Conservation (phyloP, 2,797 vertebrate genomes). For the Garrulus glandarius region DNA sequence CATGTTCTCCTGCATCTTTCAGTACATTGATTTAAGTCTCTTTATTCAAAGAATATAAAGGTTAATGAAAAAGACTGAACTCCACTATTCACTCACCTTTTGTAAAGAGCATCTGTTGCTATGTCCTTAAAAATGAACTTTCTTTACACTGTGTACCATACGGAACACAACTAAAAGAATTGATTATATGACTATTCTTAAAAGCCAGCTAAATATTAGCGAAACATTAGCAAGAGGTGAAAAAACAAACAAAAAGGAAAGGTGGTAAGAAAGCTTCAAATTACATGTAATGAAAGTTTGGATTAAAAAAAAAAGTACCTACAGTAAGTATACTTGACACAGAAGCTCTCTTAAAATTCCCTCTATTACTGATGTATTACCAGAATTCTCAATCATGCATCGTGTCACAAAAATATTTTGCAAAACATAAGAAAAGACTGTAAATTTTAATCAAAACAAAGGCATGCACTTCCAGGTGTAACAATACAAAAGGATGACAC, state of each 20-base stretch:
- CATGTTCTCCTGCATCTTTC: neutral
- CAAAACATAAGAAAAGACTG: neutral
- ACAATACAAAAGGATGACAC: neutral
- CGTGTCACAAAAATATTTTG: neutral
- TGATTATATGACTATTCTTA: neutral
- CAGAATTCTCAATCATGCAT: neutral
- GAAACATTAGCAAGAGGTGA: neutral
- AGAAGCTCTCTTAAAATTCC: neutral
- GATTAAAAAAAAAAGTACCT: neutral
- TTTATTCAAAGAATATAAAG: neutral
- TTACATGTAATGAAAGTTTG: neutral
- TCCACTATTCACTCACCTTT: neutral
- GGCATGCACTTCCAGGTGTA: neutral
- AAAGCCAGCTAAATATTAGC: neutral
- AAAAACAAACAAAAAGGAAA: neutral
- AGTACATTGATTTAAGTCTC: neutral
- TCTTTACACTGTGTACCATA: neutral
- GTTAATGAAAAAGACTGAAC: neutral
- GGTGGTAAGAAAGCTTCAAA: neutral
- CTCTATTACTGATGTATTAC: neutral
- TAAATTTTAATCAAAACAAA: neutral
- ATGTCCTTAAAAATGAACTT: neutral
- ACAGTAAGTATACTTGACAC: neutral
- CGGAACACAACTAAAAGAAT: neutral
- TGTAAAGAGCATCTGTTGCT: neutral